phyloP scores from a whole-genome alignment of 92 coral and sea anemone species.

The Palythoa caribaeorum region DNA sequence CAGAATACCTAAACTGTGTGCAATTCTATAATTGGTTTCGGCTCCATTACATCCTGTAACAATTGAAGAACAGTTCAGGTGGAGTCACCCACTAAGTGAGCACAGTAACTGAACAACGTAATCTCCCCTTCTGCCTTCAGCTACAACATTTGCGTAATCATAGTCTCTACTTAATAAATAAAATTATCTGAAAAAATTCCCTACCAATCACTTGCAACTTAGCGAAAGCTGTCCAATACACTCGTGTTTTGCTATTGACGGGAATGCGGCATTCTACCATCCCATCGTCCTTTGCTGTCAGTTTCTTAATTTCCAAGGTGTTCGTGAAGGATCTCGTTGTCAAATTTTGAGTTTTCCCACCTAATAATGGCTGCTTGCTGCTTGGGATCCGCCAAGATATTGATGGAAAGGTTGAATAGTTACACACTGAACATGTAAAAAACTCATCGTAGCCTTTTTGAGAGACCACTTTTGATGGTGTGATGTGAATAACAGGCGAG shows the following conservation, averaged over 20 bases:
- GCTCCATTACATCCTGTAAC: too few relatives aligned
- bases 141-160: neutral
- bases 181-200: neutral
- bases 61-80: too few relatives aligned
- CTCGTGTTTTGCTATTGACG: neutral
- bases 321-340: constrained; percentile 7
- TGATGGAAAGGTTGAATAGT: neutral
- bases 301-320: constrained; percentile 12
- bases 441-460: constrained; percentile 40
- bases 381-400: constrained; percentile 41
- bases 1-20: too few relatives aligned
- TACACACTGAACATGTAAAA: constrained; percentile 18
- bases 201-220: constrained; percentile 36
- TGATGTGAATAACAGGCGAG: neutral
- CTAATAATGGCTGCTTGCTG: neutral
- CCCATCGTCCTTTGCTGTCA: neutral
- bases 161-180: neutral
- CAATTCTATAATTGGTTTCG: too few relatives aligned
- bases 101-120: too few relatives aligned
- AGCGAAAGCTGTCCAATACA: constrained; percentile 44
- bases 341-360: neutral
- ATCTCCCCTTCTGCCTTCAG: too few relatives aligned
- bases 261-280: constrained; percentile 25
- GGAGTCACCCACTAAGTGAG: too few relatives aligned
- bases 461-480: constrained; percentile 11